Conservation (phyloP, 2,888 invertebrate genomes). For the Norana najaformis region DNA sequence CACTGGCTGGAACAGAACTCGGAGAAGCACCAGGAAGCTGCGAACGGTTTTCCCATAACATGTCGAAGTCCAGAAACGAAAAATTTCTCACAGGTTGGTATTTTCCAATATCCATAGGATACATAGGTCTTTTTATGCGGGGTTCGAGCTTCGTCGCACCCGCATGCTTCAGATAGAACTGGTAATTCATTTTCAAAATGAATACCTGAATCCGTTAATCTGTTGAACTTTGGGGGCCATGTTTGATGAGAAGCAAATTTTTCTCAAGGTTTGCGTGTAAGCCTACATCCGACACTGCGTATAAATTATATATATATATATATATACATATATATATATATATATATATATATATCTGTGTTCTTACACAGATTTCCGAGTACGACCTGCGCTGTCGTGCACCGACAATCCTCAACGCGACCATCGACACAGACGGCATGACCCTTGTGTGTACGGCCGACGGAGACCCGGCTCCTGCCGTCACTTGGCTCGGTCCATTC, state of each 20-base stretch:
- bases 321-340: no score
- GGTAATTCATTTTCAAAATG: no score
- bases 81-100: slow-evolving; percentile 36
- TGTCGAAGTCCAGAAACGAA: slow-evolving; percentile 40
- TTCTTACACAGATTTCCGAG: slow-evolving; percentile 31
- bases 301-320: no score
- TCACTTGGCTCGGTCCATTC: slow-evolving; percentile 41
- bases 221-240: background rate
- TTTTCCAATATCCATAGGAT: background rate
- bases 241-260: no score
- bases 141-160: no score
- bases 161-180: no score
- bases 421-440: slow-evolving; percentile 40
- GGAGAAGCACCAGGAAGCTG: slow-evolving; percentile 29
- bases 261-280: background rate
- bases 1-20: slow-evolving; percentile 40
- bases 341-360: no score
- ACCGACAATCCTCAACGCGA: slow-evolving; percentile 44
- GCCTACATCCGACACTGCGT: no score
- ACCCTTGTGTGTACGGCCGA: slow-evolving; percentile 43
- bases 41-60: slow-evolving; percentile 24
- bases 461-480: slow-evolving; percentile 44
- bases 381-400: slow-evolving; percentile 42
- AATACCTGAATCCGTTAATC: no score
- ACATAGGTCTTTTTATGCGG: no score